Conservation (phyloP, 2,888 invertebrate species). For the Thumatha senex region DNA sequence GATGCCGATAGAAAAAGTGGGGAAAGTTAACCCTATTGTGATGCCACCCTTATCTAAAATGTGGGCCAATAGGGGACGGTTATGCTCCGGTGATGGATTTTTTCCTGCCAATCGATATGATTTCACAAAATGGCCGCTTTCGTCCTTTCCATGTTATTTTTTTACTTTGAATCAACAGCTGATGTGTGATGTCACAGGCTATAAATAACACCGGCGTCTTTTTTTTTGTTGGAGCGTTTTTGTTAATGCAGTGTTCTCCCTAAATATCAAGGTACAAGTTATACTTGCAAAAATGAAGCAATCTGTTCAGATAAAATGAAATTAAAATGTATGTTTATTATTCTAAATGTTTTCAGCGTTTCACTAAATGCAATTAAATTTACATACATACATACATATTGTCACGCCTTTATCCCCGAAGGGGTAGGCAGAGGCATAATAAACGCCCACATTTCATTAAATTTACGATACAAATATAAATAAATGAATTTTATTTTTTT, state of each 20-base stretch:
- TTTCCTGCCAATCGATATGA: constrained; percentile 78
- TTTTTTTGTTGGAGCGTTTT: constrained; percentile 13
- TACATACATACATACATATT: too few species aligned
- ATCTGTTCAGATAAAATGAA: neutral
- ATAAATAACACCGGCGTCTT: constrained; percentile 32
- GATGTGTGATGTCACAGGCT: constrained; percentile 32
- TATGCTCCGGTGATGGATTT: constrained; percentile 71
- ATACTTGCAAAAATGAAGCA: too few species aligned
- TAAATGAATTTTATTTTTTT: too few species aligned
- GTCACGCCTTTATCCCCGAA: too few species aligned
- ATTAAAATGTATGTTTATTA: neutral
- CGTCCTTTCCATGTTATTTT: constrained; percentile 34
- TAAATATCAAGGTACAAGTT: neutral
- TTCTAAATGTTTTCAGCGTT: too few species aligned
- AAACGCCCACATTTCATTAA: too few species aligned
- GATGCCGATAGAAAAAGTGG: constrained; percentile 61
- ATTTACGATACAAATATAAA: too few species aligned
- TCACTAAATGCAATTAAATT: too few species aligned
- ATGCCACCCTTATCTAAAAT: constrained; percentile 71
- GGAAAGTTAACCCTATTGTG: constrained; percentile 70
- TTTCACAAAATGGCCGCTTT: constrained; percentile 75
- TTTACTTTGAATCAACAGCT: constrained; percentile 37
- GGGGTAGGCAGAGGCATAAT: too few species aligned
- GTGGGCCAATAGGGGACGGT: constrained; percentile 76
- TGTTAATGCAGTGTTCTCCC: constrained; percentile 20